These are phyloP conservation scores for Bombylius discolor DNA, from an alignment of 2,888 invertebrate species.

Conservation along the genomic window DNA sequence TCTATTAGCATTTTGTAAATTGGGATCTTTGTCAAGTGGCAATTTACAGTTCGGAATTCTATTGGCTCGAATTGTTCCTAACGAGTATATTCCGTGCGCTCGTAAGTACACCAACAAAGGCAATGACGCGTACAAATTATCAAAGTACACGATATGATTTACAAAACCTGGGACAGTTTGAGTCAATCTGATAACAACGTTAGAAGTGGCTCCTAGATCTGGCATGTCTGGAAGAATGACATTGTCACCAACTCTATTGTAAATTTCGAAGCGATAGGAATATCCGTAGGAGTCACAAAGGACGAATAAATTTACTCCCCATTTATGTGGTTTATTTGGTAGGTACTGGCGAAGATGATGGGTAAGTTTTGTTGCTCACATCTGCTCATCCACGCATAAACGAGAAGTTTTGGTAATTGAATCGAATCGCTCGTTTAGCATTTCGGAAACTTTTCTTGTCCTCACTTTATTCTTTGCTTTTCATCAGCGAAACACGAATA, in stretches of 20 bases:
- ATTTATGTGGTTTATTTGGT: conserved; percentile 13
- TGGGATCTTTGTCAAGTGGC: background rate
- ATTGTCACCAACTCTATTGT: conserved; percentile 10
- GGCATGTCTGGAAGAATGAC: conserved; percentile 8
- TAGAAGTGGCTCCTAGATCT: conserved; percentile 11
- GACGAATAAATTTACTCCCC: conserved; percentile 7
- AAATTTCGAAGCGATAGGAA: conserved; percentile 11
- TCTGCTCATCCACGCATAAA: conserved; percentile 15
- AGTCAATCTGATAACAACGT: conserved; percentile 4
- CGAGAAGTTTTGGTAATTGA: conserved; percentile 14
- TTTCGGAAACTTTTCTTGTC: conserved; percentile 4
- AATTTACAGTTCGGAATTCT: conserved; percentile 12
- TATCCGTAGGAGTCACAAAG: conserved; percentile 9
- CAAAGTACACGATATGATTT: conserved; percentile 9
- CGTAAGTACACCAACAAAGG: conserved; percentile 9
- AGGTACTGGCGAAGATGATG: conserved; percentile 12
- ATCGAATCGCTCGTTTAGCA: conserved; percentile 12
- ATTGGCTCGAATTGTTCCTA: conserved; percentile 12
- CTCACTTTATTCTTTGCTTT: no score
- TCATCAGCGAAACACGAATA: no score
- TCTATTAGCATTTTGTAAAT: background rate
- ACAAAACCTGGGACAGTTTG: conserved; percentile 5
- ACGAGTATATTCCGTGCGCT: background rate
- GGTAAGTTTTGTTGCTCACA: conserved; percentile 13
- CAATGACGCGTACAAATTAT: conserved; percentile 8